phyloP scores from a whole-genome alignment of 1,140 invertebrate species.

The Drosophila pachea region DNA sequence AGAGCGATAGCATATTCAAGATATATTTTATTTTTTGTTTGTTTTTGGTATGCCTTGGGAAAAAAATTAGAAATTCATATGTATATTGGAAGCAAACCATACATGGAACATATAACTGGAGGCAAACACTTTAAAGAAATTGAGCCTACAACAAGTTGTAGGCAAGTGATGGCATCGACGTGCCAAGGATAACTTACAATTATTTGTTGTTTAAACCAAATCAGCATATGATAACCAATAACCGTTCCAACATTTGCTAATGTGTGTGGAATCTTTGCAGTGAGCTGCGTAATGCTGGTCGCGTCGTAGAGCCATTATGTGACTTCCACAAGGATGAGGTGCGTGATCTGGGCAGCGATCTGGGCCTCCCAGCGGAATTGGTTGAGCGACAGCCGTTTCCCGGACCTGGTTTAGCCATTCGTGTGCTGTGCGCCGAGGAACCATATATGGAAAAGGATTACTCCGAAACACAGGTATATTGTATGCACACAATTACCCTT shows the following conservation, averaged over 20 bases:
- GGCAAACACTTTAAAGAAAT: slow-evolving; percentile 37
- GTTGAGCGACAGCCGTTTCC: slow-evolving; percentile 98
- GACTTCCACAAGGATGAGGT: slow-evolving; percentile 99
- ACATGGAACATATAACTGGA: slow-evolving; percentile 39
- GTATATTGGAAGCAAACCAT: slow-evolving; percentile 27
- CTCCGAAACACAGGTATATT: slow-evolving; percentile 90
- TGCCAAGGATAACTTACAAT: slow-evolving; percentile 5
- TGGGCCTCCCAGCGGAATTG: slow-evolving; percentile 91
- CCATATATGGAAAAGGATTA: slow-evolving; percentile 97
- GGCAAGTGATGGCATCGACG: slow-evolving; percentile 25
- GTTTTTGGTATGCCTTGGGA: slow-evolving; percentile 35
- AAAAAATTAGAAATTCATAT: slow-evolving; percentile 35
- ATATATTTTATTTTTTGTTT: slow-evolving; percentile 8
- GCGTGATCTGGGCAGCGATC: slow-evolving; percentile 88
- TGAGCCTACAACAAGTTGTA: slow-evolving; percentile 42
- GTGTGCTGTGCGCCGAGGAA: slow-evolving; percentile 97
- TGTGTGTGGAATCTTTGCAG: slow-evolving; percentile 26
- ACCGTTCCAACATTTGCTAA: background rate
- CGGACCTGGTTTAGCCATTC: slow-evolving; percentile 95
- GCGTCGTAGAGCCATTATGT: slow-evolving; percentile 97
- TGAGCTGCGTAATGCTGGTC: slow-evolving; percentile 88
- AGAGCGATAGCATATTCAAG: slow-evolving; percentile 31
- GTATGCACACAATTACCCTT: background rate
- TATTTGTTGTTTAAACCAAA: slow-evolving; percentile 2
- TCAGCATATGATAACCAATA: background rate